Conservation (phyloP, 2,113 vertebrate genomes). For the Vireo altiloquus region DNA sequence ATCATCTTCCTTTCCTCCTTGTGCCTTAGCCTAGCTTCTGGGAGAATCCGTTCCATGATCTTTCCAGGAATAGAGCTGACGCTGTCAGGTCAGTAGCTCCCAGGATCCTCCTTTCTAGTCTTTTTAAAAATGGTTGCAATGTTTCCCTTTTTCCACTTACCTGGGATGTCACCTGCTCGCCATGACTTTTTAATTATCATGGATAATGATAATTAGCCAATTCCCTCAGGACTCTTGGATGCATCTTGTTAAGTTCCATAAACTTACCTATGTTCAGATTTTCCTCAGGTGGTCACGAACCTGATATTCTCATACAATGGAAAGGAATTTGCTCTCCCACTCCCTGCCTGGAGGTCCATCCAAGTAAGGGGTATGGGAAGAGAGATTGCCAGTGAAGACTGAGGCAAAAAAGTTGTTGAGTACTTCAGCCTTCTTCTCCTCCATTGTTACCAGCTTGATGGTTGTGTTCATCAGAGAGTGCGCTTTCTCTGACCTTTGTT, state of each 20-base stretch:
- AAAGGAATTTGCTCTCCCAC: neutral
- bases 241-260: neutral
- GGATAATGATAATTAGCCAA: no score
- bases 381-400: neutral
- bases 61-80: neutral
- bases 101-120: neutral
- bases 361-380: neutral
- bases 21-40: neutral
- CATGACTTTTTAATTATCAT: neutral
- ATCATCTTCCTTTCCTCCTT: neutral
- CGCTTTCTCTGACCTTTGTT: neutral
- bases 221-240: neutral
- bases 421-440: neutral
- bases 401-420: neutral
- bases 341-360: neutral
- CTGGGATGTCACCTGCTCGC: neutral
- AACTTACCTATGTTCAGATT: neutral
- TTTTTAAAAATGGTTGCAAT: neutral
- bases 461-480: neutral
- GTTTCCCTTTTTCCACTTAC: neutral
- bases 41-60: neutral
- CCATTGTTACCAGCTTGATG: neutral
- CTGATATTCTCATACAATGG: neutral
- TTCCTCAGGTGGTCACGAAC: neutral
- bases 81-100: neutral